Evolutionary conservation across 2,888 invertebrate species (phyloP).

Genomic region (Seira ritae): DNA sequence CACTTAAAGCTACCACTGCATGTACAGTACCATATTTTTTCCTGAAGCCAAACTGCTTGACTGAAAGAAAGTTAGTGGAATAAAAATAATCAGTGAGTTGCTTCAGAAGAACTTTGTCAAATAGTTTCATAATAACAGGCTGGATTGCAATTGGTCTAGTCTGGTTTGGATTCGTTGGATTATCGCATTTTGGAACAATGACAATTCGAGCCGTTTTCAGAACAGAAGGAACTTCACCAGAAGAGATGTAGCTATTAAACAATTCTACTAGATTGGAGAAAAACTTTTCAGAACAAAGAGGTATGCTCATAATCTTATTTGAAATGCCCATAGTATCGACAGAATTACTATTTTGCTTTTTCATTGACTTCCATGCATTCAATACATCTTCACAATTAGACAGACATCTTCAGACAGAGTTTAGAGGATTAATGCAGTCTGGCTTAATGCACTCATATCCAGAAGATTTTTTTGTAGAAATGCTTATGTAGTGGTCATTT

Average conservation of each 20-base stretch:
- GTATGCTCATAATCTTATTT: neutral
- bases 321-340: conserved; percentile 22
- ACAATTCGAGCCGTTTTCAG: conserved; percentile 19
- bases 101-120: conserved; percentile 2
- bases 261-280: neutral
- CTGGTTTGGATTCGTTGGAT: conserved; percentile 13
- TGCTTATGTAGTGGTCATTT: neutral
- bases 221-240: neutral
- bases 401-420: too few species aligned
- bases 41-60: neutral
- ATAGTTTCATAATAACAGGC: conserved; percentile 8
- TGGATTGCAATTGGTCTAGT: conserved; percentile 27
- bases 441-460: too few species aligned
- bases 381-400: too few species aligned
- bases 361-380: conserved; percentile 35
- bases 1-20: neutral
- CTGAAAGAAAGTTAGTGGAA: neutral
- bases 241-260: neutral
- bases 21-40: neutral
- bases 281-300: neutral
- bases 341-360: neutral
- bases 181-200: conserved; percentile 17
- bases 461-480: neutral
- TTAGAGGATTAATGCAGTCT: too few species aligned
- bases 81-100: too few species aligned